These are phyloP conservation scores for Chymomyza procnemis DNA, from an alignment of 2,888 invertebrate genomes.

Conservation along the genomic window DNA sequence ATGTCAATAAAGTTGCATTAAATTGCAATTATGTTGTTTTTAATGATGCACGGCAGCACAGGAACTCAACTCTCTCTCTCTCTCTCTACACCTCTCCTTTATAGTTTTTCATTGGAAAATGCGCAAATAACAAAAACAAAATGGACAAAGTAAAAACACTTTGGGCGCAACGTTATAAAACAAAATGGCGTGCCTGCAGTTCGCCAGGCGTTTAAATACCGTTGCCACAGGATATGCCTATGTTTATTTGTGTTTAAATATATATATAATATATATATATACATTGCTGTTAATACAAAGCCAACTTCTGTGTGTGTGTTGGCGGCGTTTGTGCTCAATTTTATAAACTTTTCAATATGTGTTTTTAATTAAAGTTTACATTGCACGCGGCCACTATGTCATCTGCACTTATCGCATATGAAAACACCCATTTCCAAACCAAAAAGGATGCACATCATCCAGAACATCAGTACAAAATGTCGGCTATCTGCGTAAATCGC, in stretches of 20 bases:
- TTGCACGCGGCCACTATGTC: not conserved
- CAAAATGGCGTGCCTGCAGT: conserved; percentile 13
- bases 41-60: conserved; percentile 8
- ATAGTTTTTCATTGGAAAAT: not conserved
- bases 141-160: conserved; percentile 41
- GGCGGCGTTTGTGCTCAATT: conserved; percentile 9
- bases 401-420: not conserved
- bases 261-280: not conserved
- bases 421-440: too few species aligned
- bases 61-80: not conserved
- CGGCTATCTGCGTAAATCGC: not conserved
- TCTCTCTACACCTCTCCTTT: not conserved
- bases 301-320: conserved; percentile 3
- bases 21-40: conserved; percentile 58
- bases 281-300: not conserved
- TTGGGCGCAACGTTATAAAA: conserved; percentile 13
- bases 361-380: conserved; percentile 39
- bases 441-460: not conserved
- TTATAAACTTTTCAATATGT: conserved; percentile 25
- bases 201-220: conserved; percentile 18
- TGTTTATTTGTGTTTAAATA: not conserved
- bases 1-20: conserved; percentile 61
- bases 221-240: not conserved
- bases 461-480: too few species aligned
- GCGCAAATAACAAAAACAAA: conserved; percentile 2